Evolutionary conservation across 2,888 invertebrate species (phyloP).

Genomic region (Nycteola revayana): DNA sequence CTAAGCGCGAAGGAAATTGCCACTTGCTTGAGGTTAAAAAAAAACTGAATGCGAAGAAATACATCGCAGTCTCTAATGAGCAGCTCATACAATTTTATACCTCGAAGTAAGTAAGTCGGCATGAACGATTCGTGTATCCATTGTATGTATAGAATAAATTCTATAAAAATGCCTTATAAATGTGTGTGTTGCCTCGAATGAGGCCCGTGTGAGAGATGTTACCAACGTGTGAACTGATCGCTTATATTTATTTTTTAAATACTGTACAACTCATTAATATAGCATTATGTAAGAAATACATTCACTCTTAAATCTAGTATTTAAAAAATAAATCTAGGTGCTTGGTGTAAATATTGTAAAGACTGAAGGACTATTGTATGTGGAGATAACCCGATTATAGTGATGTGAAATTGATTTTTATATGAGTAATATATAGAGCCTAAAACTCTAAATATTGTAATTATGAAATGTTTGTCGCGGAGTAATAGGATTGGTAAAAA

Average conservation of each 20-base stretch:
- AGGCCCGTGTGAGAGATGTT: constrained; percentile 37
- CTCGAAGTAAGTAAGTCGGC: constrained; percentile 33
- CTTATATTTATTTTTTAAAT: constrained; percentile 4
- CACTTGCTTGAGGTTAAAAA: constrained; percentile 12
- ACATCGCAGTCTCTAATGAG: constrained; percentile 22
- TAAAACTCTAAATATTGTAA: constrained; percentile 31
- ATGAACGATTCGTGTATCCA: constrained; percentile 26
- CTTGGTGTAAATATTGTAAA: constrained; percentile 46
- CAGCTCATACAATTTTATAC: constrained; percentile 38
- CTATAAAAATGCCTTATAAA: constrained; percentile 62
- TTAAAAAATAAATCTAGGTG: constrained; percentile 7
- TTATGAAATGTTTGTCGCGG: constrained; percentile 19
- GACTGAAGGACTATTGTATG: constrained; percentile 56
- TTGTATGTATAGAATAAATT: constrained; percentile 43
- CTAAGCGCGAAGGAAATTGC: constrained; percentile 1
- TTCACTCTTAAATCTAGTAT: too few relatives aligned
- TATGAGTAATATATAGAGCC: constrained; percentile 39
- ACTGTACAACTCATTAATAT: not conserved
- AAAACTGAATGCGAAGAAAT: not conserved
- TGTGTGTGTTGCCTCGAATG: constrained; percentile 40
- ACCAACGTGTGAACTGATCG: constrained; percentile 40
- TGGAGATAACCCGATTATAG: constrained; percentile 36
- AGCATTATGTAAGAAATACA: not conserved
- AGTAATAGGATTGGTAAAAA: constrained; percentile 11
- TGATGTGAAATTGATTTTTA: constrained; percentile 45